phyloP scores from a whole-genome alignment of 2,888 invertebrate genomes.

The Pammene aurita region DNA sequence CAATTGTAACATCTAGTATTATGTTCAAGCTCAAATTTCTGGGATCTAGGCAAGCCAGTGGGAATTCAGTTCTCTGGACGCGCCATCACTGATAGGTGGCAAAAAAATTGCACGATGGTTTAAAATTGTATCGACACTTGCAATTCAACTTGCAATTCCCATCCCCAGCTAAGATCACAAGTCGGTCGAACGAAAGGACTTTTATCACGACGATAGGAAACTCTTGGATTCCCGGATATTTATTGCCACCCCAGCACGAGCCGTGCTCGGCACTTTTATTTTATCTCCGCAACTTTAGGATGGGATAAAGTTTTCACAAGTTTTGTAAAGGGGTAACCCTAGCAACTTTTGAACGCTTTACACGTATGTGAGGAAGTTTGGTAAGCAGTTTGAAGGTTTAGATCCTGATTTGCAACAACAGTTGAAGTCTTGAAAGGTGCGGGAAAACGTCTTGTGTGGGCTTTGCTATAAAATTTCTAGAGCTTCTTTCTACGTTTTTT shows the following conservation, averaged over 20 bases:
- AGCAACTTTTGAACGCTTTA: conserved; percentile 31
- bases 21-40: too few relatives aligned
- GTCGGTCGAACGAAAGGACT: conserved; percentile 40
- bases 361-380: conserved; percentile 24
- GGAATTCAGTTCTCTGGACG: too few relatives aligned
- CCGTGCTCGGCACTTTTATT: conserved; percentile 29
- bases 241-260: conserved; percentile 37
- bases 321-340: conserved; percentile 32
- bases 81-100: too few relatives aligned
- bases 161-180: conserved; percentile 31
- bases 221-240: conserved; percentile 37
- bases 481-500: not conserved
- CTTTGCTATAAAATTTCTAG: not conserved
- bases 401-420: conserved; percentile 5
- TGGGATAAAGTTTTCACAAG: conserved; percentile 29
- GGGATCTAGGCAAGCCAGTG: too few relatives aligned
- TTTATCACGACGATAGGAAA: conserved; percentile 40
- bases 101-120: too few relatives aligned
- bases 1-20: too few relatives aligned
- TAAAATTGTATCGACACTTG: conserved; percentile 16
- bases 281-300: conserved; percentile 35
- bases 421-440: not conserved
- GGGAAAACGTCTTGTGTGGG: not conserved
- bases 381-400: conserved; percentile 7
- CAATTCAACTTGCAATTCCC: conserved; percentile 10